Evolutionary conservation across 1,140 invertebrate species (phyloP), one percentile per base, ranked within the genome.

Genomic region (Zaprionus tsacasi): DNA sequence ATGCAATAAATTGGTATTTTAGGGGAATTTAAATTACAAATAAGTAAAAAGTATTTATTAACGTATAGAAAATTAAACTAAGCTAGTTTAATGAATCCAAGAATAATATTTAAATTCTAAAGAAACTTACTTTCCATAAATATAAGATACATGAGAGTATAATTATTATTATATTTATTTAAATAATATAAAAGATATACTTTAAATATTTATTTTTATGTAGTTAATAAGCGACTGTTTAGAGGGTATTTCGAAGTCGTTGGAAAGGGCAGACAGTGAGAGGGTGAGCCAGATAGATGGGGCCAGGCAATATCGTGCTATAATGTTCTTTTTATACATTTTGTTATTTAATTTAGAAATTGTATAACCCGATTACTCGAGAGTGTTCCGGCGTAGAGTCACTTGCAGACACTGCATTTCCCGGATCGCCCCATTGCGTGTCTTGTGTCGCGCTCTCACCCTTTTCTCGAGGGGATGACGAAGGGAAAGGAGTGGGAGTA

Each of bases 291-390:
- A 40, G 38, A 13, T 6, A 8, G 6, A 45, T 7, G n/a, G n/a
- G 35, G 11, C 61, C 61, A 65, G 33, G 56, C 45, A 25, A 65
- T 64, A 56, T 43, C 52, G 11, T 54, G 55, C 50, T 52, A 45
- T 79, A 60, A 35, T 21, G 21, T 36, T 36, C 33, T 45, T 64
- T 71, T 48, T 54, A 66, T 33, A 43, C 55, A 59, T 70, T 63
- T 63, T 67, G 25, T 63, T 75, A 70, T 89, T 83, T 78, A 71
- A 88, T 88, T 88, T 89, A 45, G 61, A 88, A 88, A 89, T 89
- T 83, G 74, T 83, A 66, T 78, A 82, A 82, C 67, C 80, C 68
- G 79, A 70, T 75, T 78, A 59, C 64, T 76, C 56, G 50, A 70
- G 55, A 59, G 78, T 58, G 67, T 71, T 61, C 15, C 50, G 45